These are phyloP conservation scores for Drosophila seguyi DNA, from an alignment of 1,140 invertebrate species.

Conservation along the genomic window DNA sequence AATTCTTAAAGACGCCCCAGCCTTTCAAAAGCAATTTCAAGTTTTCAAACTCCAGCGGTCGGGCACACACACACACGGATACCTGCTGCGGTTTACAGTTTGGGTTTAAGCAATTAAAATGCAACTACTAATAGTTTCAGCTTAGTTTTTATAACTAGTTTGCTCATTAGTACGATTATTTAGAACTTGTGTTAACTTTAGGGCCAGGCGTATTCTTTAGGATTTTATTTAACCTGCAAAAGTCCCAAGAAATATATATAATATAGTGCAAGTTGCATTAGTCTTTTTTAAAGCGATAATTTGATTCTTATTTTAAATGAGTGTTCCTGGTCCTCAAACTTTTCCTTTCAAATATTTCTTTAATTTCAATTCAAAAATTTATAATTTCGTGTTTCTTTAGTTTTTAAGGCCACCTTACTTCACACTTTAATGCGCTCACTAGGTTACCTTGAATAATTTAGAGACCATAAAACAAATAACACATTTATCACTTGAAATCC, in stretches of 20 bases:
- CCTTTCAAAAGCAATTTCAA: constrained; percentile 46
- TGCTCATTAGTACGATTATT: constrained; percentile 17
- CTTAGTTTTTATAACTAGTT: constrained; percentile 15
- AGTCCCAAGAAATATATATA: not conserved
- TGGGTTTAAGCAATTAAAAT: constrained; percentile 42
- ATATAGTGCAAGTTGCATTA: not conserved
- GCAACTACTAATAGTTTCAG: constrained; percentile 33
- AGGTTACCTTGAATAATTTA: constrained; percentile 6
- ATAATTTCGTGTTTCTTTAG: not conserved
- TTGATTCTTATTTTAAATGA: not conserved
- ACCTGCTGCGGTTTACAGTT: constrained; percentile 17
- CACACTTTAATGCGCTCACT: not conserved
- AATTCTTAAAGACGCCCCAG: constrained; percentile 61
- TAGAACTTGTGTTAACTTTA: not conserved
- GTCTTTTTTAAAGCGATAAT: not conserved
- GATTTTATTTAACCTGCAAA: not conserved
- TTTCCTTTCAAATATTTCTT: not conserved
- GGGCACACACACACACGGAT: constrained; percentile 7
- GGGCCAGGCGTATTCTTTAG: not conserved
- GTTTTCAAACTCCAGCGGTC: constrained; percentile 14
- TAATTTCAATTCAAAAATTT: not conserved
- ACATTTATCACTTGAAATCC: constrained; percentile 23
- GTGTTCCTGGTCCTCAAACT: no score
- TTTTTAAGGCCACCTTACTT: not conserved
- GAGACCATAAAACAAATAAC: constrained; percentile 9